phyloP scores from a whole-genome alignment of 1,140 invertebrate genomes.

The Leptopilina boulardi region DNA sequence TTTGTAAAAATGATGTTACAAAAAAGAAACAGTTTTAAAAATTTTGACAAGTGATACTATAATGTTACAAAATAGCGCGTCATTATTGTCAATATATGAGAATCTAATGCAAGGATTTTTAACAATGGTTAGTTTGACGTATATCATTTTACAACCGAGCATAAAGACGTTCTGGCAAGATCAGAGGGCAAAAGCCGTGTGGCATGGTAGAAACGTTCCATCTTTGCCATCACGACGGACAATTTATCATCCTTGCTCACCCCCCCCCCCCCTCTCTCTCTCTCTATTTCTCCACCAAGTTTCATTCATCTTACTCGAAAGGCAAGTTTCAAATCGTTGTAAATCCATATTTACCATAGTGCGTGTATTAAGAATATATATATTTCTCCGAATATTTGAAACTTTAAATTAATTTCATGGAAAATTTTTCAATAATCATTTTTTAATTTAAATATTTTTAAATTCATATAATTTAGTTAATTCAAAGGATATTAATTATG shows the following conservation, averaged over 20 bases:
- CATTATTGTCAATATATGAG: constrained; percentile 8
- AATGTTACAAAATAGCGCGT: constrained; percentile 12
- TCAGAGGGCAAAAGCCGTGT: constrained; percentile 31
- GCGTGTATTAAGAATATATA: constrained; percentile 2
- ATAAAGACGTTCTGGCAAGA: constrained; percentile 48
- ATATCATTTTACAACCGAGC: constrained; percentile 41
- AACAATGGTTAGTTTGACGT: constrained; percentile 36
- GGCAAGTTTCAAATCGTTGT: constrained; percentile 41
- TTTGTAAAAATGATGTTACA: no score
- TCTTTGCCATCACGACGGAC: constrained; percentile 45
- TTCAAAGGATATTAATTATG: constrained; percentile 5
- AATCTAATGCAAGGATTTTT: neutral
- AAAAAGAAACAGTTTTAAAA: no score
- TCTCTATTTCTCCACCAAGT: no score
- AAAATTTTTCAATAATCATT: no score
- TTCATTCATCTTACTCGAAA: constrained; percentile 33
- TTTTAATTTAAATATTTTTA: no score
- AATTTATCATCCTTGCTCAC: constrained; percentile 58
- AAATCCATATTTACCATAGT: constrained; percentile 47
- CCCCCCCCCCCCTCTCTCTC: no score
- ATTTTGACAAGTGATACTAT: neutral
- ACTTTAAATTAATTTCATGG: no score
- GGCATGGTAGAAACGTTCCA: constrained; percentile 43
- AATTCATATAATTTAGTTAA: neutral
- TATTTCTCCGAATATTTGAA: neutral